Base-by-base conservation (phyloP, 2,888 invertebrate species). In the Pseudanteris insignis region DNA sequence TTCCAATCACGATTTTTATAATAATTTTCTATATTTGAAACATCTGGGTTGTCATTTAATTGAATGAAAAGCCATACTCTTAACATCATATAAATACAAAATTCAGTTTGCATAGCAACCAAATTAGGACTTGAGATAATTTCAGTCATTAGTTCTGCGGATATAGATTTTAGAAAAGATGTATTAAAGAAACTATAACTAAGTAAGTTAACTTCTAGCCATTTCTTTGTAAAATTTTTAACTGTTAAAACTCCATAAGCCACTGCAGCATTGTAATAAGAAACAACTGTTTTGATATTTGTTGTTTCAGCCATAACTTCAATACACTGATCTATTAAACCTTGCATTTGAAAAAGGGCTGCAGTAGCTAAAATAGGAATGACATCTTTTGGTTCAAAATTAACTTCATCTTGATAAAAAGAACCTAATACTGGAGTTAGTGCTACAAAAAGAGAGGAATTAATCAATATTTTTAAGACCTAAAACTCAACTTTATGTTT, bases 71-170 rank as follows among this genome's bases (percentile, higher is more conserved):
- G 59, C 90, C 90, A 91, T 69, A 85, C 84, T 69, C 89, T 85
- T 11, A 91, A 74, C 74, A 90, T 80, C 36, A 86, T 85, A 67
- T 91, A 91, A 28, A 90, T 79, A 21, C 89, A 88, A 77, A 89
- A 89, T 80, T 91, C 91, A 0, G 90, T 90, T 79, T 90, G 90
- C 82, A 90, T 86, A 1, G 89, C 89, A 72, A 87, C 87, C 54
- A 91, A 81, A 67, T 88, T 84, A 0, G 86, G 84, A 73, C 88
- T 86, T 7, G 82, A 79, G 14, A 89, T 83, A 15, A 90, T 76
- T 26, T 84, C 81, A 2, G 82, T 81, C 88, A 91, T 88, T 59
- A 90, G 74, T 2, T 86, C 84, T n/a, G 84, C 78, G 15, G 86
- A 86, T 67, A 90, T 86, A 66, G 86, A 84, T 66, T 82, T 82